Conservation (phyloP, 92 coral and sea anemone genomes). For the Porites lobata region DNA sequence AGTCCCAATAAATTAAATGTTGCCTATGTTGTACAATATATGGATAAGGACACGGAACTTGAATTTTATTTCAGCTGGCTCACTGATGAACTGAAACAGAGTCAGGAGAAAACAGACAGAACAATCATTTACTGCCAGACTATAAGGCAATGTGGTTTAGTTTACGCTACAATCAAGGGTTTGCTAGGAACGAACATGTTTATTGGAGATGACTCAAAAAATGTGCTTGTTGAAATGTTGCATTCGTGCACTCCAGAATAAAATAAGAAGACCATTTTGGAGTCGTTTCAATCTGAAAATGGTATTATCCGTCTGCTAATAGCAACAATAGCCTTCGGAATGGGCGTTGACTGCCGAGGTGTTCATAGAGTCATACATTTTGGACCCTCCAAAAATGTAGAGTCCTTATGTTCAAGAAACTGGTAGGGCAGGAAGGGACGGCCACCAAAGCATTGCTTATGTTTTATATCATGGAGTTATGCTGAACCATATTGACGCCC, state of each 20-base stretch:
- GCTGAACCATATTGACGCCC: neutral
- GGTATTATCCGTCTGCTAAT: slow-evolving; percentile 2
- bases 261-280: no score
- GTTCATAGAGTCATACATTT: slow-evolving; percentile 43
- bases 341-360: slow-evolving; percentile 10
- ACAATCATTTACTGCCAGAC: neutral
- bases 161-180: slow-evolving; percentile 40
- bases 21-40: slow-evolving; percentile 28
- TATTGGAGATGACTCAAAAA: neutral
- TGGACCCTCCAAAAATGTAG: slow-evolving; percentile 17
- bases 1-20: slow-evolving; percentile 61
- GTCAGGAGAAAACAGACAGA: no score
- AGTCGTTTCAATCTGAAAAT: no score
- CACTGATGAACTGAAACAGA: neutral
- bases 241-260: no score
- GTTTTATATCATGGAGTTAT: slow-evolving; percentile 56
- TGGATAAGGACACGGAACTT: slow-evolving; percentile 37
- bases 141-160: no score
- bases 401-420: no score
- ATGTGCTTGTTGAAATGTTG: no score
- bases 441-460: slow-evolving; percentile 57
- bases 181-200: slow-evolving; percentile 15
- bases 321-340: slow-evolving; percentile 9
- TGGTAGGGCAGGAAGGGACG: slow-evolving; percentile 37
- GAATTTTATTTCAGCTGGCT: slow-evolving; percentile 34